Evolutionary conservation across 1,140 invertebrate genomes (phyloP), one percentile per base, ranked within the genome.

Genomic region (Tetramorium parvispinum): DNA sequence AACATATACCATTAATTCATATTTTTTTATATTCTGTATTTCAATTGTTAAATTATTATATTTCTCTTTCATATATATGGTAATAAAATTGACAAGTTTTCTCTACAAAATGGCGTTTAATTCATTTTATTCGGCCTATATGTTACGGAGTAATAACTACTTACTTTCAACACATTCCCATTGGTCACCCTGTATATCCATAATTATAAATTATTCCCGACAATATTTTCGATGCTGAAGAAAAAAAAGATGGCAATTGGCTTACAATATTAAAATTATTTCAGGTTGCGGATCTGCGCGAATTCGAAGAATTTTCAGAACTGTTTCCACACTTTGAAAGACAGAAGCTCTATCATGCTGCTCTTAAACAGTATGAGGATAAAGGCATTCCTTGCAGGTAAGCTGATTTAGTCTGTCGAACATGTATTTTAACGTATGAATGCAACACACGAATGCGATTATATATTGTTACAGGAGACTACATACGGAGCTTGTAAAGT

Each of bases 241-340:
- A 11, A 18, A 55, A 21, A 21, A 7, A 13, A 4, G 37, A 37
- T 27, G 13, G 13, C 3, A 13, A 70, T 53, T 32, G 63, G n/a
- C 37, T 71, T 21, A 7, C 61, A 6, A 21, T 49, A 55, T 75
- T 75, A 79, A 76, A 57, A 68, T 79, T 61, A 85, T 95, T 95
- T 81, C 89, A 98, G 98, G 97, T 99, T 27, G 98, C 98, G 32
- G 98, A 99, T 96, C 95, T 99, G 63, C 95, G 97, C 55, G 98
- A 98, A 92, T 98, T 98, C 92, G 98, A 98, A 92, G 98, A 98
- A 92, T 97, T 98, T 92, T 95, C 96, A 3, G 97, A 98, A 92
- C 95, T 96, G 49, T 96, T 97, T 86, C 96, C 97, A 24, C 98
- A 98, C 93, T 94, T 98, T 76, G 97, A 98, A 83, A 96, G 97